A percentile compares a stretch with the other conserved stretches of the same genome.
Evolutionary conservation across 2,113 vertebrate genomes (phyloP).

Genomic region (Cyphomyrus plagiostoma): DNA sequence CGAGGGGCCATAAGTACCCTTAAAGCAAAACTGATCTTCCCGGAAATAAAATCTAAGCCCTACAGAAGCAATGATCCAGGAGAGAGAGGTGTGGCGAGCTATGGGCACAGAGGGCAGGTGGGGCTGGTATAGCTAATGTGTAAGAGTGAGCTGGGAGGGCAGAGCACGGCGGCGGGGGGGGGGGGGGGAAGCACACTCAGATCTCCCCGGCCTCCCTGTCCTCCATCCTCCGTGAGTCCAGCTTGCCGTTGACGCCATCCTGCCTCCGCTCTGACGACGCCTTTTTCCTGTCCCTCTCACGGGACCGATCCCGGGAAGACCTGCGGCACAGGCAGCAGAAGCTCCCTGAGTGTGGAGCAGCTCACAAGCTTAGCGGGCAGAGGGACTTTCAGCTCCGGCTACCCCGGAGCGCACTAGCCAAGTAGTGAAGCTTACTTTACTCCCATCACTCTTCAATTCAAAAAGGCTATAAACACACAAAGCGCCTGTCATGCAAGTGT

Average conservation of each 20-base stretch:
- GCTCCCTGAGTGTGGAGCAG: not conserved
- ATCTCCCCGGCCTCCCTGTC: conserved; percentile 85
- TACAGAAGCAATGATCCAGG: conserved; percentile 25
- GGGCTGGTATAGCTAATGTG: not conserved
- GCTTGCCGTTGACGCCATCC: conserved; percentile 80
- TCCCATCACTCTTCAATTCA: not conserved
- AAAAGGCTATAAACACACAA: not conserved
- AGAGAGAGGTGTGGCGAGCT: conserved; percentile 4
- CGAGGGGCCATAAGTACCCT: not conserved
- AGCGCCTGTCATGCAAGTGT: not conserved
- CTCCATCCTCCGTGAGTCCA: conserved; percentile 70
- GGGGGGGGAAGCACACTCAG: conserved; percentile 53
- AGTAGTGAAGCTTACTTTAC: not conserved
- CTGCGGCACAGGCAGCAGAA: conserved; percentile 43
- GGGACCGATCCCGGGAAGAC: conserved; percentile 77
- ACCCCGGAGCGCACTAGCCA: not conserved
- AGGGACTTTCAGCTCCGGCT: too few relatives aligned
- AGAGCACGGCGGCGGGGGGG: conserved; percentile 9
- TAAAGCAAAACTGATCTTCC: conserved; percentile 5
- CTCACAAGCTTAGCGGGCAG: not conserved
- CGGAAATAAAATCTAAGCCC: not conserved
- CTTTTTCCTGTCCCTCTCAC: conserved; percentile 74
- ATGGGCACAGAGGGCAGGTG: not conserved
- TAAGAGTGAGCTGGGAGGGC: not conserved
- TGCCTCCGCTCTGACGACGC: conserved; percentile 63